These are phyloP conservation scores for Leuctra nigra DNA, from an alignment of 2,888 invertebrate species.

Conservation along the genomic window DNA sequence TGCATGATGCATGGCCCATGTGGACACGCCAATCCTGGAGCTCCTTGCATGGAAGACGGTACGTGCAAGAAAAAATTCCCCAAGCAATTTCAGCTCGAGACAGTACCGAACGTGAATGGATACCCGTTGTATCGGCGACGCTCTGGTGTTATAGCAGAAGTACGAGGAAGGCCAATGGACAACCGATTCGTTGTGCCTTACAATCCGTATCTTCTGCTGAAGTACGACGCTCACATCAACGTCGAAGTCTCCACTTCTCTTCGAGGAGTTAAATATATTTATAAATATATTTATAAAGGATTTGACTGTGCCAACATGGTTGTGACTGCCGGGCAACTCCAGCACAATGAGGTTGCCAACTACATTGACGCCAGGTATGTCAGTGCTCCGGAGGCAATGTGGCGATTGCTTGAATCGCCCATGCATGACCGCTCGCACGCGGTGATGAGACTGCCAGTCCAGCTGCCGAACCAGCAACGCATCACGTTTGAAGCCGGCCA, in stretches of 20 bases:
- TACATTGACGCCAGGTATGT: background rate
- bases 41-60: conserved; percentile 18
- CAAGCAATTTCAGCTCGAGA: conserved; percentile 31
- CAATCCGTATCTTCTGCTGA: conserved; percentile 34
- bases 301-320: conserved; percentile 29
- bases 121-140: conserved; percentile 35
- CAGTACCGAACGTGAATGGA: conserved; percentile 33
- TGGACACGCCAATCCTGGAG: conserved; percentile 23
- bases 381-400: conserved; percentile 8
- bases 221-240: conserved; percentile 38
- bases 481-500: conserved; percentile 20
- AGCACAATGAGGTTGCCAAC: background rate
- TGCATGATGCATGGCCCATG: conserved; percentile 34
- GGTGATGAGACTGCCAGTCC: background rate
- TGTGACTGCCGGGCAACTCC: background rate
- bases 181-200: conserved; percentile 38
- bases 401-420: conserved; percentile 1
- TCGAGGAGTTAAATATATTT: conserved; percentile 30
- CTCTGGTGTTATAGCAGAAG: conserved; percentile 22
- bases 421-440: conserved; percentile 5
- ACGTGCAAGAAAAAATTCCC: conserved; percentile 12
- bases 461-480: background rate
- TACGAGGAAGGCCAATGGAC: conserved; percentile 28
- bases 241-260: conserved; percentile 32
- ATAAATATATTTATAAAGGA: conserved; percentile 32